phyloP scores from a whole-genome alignment of 2,113 vertebrate genomes.

The Sminthopsis crassicaudata region DNA sequence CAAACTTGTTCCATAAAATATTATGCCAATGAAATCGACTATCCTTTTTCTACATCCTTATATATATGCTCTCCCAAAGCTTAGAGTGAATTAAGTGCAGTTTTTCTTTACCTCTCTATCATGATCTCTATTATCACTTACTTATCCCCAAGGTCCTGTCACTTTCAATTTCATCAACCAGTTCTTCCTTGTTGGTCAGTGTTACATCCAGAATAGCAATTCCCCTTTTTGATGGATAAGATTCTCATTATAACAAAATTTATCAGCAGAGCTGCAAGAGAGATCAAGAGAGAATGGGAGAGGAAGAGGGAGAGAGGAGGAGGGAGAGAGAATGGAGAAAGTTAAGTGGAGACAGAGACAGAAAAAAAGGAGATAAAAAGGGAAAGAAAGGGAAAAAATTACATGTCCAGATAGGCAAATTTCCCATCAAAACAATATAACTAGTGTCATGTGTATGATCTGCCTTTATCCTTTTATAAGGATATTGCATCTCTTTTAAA shows the following conservation, averaged over 20 bases:
- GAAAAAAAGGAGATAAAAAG: too few species aligned
- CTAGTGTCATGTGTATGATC: neutral
- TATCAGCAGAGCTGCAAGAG: neutral
- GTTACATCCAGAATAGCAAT: neutral
- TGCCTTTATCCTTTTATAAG: neutral
- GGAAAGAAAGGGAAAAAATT: too few species aligned
- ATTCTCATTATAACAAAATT: neutral
- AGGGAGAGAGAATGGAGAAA: too few species aligned
- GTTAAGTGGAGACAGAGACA: too few species aligned
- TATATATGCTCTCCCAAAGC: neutral
- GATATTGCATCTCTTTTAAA: neutral
- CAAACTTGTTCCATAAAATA: neutral
- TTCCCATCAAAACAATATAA: neutral
- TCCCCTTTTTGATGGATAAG: neutral
- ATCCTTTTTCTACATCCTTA: neutral
- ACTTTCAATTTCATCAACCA: neutral
- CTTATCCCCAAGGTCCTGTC: neutral
- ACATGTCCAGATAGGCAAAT: neutral
- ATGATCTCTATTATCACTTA: neutral
- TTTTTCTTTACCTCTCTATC: neutral
- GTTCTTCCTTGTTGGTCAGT: neutral
- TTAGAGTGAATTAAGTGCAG: neutral
- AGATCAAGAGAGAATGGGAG: too few species aligned
- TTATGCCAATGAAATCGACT: neutral
- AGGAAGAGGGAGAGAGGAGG: neutral